These are phyloP conservation scores for Odontesthes bonariensis DNA, from an alignment of 2,113 vertebrate species.

Conservation along the genomic window DNA sequence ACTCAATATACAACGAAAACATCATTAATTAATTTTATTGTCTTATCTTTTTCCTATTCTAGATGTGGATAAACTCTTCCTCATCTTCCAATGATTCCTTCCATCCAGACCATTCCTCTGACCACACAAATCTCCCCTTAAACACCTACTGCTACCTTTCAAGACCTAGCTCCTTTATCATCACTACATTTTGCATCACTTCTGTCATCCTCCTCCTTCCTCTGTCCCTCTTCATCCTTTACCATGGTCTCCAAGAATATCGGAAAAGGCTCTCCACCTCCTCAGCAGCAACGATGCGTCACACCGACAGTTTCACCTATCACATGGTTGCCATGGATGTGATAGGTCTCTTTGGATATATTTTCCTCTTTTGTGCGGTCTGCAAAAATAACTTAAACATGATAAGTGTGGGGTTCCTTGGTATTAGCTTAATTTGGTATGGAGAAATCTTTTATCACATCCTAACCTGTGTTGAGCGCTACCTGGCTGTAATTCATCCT, in stretches of 20 bases:
- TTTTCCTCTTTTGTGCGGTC: neutral
- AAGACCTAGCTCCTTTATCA: neutral
- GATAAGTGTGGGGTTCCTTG: neutral
- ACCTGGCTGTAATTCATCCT: conserved; percentile 15
- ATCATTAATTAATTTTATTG: no score
- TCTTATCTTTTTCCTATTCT: neutral
- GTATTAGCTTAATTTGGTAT: neutral
- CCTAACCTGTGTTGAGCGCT: conserved; percentile 19
- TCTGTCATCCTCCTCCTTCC: neutral
- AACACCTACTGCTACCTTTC: neutral
- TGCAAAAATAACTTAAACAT: neutral
- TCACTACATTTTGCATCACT: neutral
- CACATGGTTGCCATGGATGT: conserved; percentile 13
- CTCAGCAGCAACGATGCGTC: neutral
- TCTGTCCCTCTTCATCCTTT: neutral
- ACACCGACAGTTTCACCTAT: conserved; percentile 14
- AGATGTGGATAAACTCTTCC: neutral
- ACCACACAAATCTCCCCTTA: neutral
- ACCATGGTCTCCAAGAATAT: neutral
- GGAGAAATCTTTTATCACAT: neutral
- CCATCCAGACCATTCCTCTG: neutral
- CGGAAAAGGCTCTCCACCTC: neutral
- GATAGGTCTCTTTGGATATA: neutral
- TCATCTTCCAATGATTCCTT: neutral
- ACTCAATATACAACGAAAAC: no score